Evolutionary conservation across 2,113 vertebrate genomes (phyloP).

Genomic region (Myxocyprinus asiaticus): DNA sequence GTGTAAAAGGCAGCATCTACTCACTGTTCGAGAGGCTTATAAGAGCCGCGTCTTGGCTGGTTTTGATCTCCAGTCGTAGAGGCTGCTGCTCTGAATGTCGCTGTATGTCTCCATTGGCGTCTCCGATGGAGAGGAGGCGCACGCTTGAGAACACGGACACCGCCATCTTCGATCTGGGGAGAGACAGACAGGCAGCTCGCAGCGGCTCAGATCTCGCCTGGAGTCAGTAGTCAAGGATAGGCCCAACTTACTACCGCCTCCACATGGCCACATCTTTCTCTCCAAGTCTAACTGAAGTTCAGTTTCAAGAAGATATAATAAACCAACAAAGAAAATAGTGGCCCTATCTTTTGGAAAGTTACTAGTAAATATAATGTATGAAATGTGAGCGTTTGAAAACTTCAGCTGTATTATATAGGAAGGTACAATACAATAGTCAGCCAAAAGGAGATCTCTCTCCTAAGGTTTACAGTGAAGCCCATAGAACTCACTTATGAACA

Average conservation of each 20-base stretch:
- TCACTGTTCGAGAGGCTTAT: constrained; percentile 86
- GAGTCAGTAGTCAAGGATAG: constrained; percentile 37
- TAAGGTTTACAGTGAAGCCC: too few species aligned
- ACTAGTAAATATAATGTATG: too few species aligned
- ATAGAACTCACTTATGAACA: too few species aligned
- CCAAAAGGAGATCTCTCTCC: too few species aligned
- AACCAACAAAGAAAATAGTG: not conserved
- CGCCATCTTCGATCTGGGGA: constrained; percentile 81
- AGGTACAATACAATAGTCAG: too few species aligned
- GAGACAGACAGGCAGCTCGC: constrained; percentile 59
- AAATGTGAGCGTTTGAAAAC: too few species aligned
- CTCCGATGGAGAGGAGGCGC: constrained; percentile 93
- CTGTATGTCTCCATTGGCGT: constrained; percentile 94
- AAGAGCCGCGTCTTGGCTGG: constrained; percentile 83
- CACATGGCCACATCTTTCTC: constrained; percentile 15
- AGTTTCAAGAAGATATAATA: too few species aligned
- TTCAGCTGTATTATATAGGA: too few species aligned
- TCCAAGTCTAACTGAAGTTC: not conserved
- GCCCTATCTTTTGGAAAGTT: too few species aligned
- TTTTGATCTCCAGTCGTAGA: constrained; percentile 85
- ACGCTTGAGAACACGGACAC: constrained; percentile 91
- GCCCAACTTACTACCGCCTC: constrained; percentile 53
- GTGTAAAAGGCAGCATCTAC: constrained; percentile 47
- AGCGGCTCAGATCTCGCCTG: constrained; percentile 62
- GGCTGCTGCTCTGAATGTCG: constrained; percentile 92